Conservation (phyloP, 2,797 vertebrate species). For the Catharus ustulatus region DNA sequence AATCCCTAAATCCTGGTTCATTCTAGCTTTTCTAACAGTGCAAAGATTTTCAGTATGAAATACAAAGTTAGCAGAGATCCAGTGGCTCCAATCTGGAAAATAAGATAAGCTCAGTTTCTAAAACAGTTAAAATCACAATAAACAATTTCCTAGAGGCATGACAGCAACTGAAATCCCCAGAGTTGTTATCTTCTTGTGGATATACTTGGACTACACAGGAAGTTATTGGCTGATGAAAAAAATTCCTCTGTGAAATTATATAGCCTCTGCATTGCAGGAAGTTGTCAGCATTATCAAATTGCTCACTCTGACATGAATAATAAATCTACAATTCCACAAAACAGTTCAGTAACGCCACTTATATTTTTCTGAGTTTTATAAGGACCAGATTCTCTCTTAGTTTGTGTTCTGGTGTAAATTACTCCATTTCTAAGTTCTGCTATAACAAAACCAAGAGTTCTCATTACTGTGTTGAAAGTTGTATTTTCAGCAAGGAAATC, state of each 20-base stretch:
- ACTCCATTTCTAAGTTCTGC: neutral
- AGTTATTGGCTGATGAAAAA: conserved; percentile 37
- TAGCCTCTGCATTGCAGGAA: conserved; percentile 40
- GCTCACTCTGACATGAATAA: conserved; percentile 28
- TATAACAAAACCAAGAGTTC: neutral
- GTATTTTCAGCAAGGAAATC: neutral
- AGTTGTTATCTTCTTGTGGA: neutral
- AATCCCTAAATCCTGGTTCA: neutral
- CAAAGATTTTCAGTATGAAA: neutral
- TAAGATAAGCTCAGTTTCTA: conserved; percentile 13
- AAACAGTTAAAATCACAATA: conserved; percentile 24
- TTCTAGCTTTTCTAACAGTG: neutral
- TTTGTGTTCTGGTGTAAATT: neutral
- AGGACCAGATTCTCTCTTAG: conserved; percentile 11
- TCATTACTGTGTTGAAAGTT: neutral
- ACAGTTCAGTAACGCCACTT: neutral
- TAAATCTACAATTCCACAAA: conserved; percentile 1
- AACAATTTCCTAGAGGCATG: conserved; percentile 3
- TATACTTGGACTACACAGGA: conserved; percentile 17
- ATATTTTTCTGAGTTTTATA: neutral
- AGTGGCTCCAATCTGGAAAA: conserved; percentile 12
- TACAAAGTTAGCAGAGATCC: neutral
- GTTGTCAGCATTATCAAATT: conserved; percentile 51
- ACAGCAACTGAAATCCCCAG: conserved; percentile 1
- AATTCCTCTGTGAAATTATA: conserved; percentile 28